These are phyloP conservation scores for Collichthys lucidus DNA, from an alignment of 2,113 vertebrate genomes.

Conservation along the genomic window DNA sequence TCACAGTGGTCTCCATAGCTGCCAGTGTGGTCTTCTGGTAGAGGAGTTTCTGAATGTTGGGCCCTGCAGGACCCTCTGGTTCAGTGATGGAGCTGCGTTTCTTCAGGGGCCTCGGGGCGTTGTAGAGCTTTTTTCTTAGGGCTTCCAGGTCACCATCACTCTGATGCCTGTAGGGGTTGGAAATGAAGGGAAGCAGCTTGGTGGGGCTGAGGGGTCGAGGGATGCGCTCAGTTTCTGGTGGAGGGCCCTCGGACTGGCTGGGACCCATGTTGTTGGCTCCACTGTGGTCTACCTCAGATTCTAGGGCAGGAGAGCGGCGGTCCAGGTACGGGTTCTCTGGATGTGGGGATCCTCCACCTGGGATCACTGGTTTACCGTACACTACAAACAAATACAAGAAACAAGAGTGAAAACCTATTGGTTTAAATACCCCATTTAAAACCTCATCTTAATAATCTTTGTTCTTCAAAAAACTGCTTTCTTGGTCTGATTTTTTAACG, in stretches of 20 bases:
- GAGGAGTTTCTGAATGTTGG: constrained; percentile 97
- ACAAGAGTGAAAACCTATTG: background rate
- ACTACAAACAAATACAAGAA: constrained; percentile 77
- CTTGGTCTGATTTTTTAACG: background rate
- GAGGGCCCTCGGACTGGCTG: constrained; percentile 77
- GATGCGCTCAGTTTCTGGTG: constrained; percentile 88
- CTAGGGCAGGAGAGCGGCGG: constrained; percentile 81
- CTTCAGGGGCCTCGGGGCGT: constrained; percentile 94
- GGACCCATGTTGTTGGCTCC: constrained; percentile 53
- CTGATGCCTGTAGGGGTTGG: constrained; percentile 96
- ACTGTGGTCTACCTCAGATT: constrained; percentile 81
- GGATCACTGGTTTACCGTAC: constrained; percentile 94
- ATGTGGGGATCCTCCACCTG: constrained; percentile 79
- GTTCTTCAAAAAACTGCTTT: background rate
- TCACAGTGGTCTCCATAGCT: constrained; percentile 93
- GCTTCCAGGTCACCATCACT: constrained; percentile 96
- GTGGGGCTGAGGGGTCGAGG: constrained; percentile 97
- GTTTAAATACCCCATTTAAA: background rate
- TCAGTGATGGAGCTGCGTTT: constrained; percentile 99
- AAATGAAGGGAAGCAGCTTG: constrained; percentile 95
- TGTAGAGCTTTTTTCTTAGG: constrained; percentile 93
- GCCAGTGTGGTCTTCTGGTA: constrained; percentile 97
- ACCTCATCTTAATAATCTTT: background rate
- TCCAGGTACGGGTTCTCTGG: constrained; percentile 87
- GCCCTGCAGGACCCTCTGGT: constrained; percentile 94